Percentiles rank a stretch among this genome's conserved stretches.
Conservation (phyloP, 1,140 invertebrate species). For the Bombus impatiens region DNA sequence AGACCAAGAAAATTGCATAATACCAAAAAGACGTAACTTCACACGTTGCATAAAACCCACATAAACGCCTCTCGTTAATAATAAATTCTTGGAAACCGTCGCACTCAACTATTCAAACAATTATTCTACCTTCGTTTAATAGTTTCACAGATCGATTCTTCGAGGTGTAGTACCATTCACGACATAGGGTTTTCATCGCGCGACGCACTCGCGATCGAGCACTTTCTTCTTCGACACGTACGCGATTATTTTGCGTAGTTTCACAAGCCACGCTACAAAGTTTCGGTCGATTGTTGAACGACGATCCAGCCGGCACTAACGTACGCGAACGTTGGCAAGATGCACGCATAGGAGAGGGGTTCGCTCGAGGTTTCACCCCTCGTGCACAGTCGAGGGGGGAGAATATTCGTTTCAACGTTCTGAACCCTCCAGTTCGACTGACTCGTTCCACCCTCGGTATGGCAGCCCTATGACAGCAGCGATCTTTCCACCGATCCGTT, state of each 20-base stretch:
- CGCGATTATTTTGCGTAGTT: background rate
- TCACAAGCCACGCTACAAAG: slow-evolving; percentile 3
- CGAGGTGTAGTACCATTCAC: background rate
- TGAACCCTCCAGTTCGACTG: slow-evolving; percentile 41
- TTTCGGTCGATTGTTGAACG: slow-evolving; percentile 43
- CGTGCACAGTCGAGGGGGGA: slow-evolving; percentile 51
- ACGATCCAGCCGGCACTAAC: slow-evolving; percentile 61
- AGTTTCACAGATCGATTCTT: background rate
- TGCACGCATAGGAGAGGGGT: slow-evolving; percentile 47
- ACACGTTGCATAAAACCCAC: background rate
- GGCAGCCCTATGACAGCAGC: slow-evolving; percentile 48
- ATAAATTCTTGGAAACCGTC: background rate
- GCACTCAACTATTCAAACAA: background rate
- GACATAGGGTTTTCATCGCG: background rate
- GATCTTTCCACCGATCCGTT: slow-evolving; percentile 48
- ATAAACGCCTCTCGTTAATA: background rate
- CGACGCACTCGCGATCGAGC: background rate
- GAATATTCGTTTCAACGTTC: slow-evolving; percentile 66
- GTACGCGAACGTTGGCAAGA: slow-evolving; percentile 60
- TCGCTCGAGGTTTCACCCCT: slow-evolving; percentile 62
- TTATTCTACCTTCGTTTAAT: background rate
- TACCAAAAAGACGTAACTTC: background rate
- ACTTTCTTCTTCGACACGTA: background rate
- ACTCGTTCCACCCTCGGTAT: slow-evolving; percentile 58
- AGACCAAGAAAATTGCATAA: background rate